A percentile compares a stretch with the other conserved stretches of the same genome.
phyloP scores from a whole-genome alignment of 1,140 invertebrate genomes.

The Tetramorium alpestre region DNA sequence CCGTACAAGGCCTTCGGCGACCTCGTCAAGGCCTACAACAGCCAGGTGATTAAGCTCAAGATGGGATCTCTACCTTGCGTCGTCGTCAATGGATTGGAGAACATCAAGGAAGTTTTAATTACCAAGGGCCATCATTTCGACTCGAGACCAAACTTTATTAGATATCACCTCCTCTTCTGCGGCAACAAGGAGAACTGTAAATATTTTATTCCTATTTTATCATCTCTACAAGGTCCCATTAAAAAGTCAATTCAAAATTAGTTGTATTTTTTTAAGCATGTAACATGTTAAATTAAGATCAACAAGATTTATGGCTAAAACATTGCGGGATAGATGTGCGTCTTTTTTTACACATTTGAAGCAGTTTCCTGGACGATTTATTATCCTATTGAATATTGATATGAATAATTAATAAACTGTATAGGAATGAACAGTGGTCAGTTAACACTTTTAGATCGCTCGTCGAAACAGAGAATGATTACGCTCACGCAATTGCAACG shows the following conservation, averaged over 20 bases:
- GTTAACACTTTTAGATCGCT: conserved; percentile 4
- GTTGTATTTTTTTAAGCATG: not conserved
- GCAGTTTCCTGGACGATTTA: not conserved
- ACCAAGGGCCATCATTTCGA: conserved; percentile 88
- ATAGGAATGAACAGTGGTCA: not conserved
- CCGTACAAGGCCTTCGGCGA: conserved; percentile 89
- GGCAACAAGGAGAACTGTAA: conserved; percentile 91
- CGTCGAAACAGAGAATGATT: conserved; percentile 10
- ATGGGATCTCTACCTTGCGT: conserved; percentile 88
- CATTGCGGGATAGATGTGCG: not conserved
- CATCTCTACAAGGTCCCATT: not conserved
- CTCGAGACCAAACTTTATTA: conserved; percentile 88
- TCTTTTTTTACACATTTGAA: not conserved
- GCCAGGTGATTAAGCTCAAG: conserved; percentile 86
- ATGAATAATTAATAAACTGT: not conserved
- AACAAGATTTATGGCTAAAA: not conserved
- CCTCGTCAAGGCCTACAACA: conserved; percentile 86
- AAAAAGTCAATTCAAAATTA: not conserved
- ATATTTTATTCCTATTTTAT: not conserved
- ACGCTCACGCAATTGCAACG: not conserved
- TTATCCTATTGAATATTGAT: not conserved
- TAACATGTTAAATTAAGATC: not conserved
- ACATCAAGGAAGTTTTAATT: conserved; percentile 89
- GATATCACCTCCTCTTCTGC: conserved; percentile 89
- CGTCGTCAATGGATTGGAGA: conserved; percentile 88